Base-by-base conservation (phyloP, 23 tunicate species). In the Ascidia mentula region DNA sequence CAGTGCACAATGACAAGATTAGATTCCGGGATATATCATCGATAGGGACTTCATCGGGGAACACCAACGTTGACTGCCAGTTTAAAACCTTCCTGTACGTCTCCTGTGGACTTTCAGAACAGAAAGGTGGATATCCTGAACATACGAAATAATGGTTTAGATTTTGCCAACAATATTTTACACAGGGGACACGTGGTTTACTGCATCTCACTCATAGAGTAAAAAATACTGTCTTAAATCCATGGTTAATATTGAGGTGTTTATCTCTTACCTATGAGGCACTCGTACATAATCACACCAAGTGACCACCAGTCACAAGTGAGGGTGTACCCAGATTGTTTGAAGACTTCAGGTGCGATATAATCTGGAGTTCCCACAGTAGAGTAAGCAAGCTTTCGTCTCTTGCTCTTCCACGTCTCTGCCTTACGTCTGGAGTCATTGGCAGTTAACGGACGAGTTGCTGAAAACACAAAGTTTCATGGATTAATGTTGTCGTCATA, bases 361-460 rank as follows among this genome's bases (percentile, higher is more conserved):
- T 95, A 95, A 76, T 95, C 99, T 0, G 99, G 99, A 5, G 99
- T 95, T n/a, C 99, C 99, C 5, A 95, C 99, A 2, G 96, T 95
- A 13, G 99, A 95, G 75, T 95, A 95, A 40, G 99, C 99, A 18
- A 95, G 71, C 78, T 95, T 89, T 38, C 99, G 89, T 37, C 99
- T 70, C 39, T 95, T 95, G 72, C 89, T 86, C 76, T 95, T 93
- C 98, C 98, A 93, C 0, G 98, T 93, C 42, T 93, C 98, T 7
- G 98, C 98, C 42, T 93, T 93, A 38, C 98, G 72, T 39, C 98
- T 40, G 13, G 93, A 88, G 72, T 93, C 98, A 46, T 93, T 87
- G 26, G 91, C 87, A 71, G 89, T 93, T 24, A 88, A 74, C 6
- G 98, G 98, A 32, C 91, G 84, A 15, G 93, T 80, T 18, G 98